Evolutionary conservation across 1,140 invertebrate genomes (phyloP).

Genomic region (Papilio xuthus): DNA sequence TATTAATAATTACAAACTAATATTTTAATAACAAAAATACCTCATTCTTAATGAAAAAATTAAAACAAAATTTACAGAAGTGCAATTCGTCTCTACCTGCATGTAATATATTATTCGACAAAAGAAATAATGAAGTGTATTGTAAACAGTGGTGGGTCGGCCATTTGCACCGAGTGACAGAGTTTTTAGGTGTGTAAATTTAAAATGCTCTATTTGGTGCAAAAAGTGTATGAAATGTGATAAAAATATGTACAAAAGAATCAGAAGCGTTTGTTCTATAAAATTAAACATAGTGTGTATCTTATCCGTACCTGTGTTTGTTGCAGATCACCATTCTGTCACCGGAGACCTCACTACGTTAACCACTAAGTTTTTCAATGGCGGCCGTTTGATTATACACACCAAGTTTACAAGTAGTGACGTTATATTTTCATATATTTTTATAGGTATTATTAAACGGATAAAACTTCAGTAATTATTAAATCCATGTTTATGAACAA

Average conservation of each 20-base stretch:
- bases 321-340: conserved; percentile 79
- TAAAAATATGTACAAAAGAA: conserved; percentile 75
- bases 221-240: conserved; percentile 58
- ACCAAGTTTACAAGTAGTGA: conserved; percentile 63
- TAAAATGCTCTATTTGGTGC: conserved; percentile 58
- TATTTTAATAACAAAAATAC: conserved; percentile 12
- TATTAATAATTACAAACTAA: conserved; percentile 40
- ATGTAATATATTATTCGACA: conserved; percentile 28
- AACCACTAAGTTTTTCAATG: conserved; percentile 78
- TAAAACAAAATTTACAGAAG: conserved; percentile 8
- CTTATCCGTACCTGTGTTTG: conserved; percentile 75
- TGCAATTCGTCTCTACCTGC: background rate
- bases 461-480: conserved; percentile 58
- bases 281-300: conserved; percentile 68
- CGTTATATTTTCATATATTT: conserved; percentile 57
- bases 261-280: conserved; percentile 55
- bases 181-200: conserved; percentile 77
- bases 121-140: conserved; percentile 67
- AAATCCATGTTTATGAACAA: conserved; percentile 49
- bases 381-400: conserved; percentile 74
- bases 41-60: background rate
- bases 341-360: conserved; percentile 77
- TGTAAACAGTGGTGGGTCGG: conserved; percentile 80
- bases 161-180: conserved; percentile 80
- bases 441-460: conserved; percentile 52